These are phyloP conservation scores for Phocoena sinus DNA, from an alignment of 2,113 vertebrate species.

Conservation along the genomic window DNA sequence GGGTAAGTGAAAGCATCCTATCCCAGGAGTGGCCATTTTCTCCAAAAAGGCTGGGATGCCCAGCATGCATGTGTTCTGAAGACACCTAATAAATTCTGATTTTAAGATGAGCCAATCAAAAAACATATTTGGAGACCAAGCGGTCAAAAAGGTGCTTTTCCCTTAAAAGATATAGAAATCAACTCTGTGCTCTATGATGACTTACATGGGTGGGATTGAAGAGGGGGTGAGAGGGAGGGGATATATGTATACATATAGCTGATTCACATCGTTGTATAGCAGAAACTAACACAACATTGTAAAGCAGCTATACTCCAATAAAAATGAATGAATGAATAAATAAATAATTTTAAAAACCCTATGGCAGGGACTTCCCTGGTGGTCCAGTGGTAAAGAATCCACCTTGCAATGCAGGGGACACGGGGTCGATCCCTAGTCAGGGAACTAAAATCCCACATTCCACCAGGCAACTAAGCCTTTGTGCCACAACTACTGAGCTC, in stretches of 20 bases:
- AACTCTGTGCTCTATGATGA: neutral
- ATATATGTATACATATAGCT: too few species aligned
- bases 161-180: neutral
- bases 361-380: neutral
- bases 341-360: neutral
- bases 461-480: too few species aligned
- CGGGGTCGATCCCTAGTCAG: neutral
- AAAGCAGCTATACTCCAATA: too few species aligned
- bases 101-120: neutral
- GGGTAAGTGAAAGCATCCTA: slow-evolving; percentile 78
- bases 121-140: neutral
- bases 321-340: too few species aligned
- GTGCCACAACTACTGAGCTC: too few species aligned
- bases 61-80: neutral
- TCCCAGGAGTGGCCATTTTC: neutral
- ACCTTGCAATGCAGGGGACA: neutral
- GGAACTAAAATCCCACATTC: neutral
- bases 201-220: too few species aligned
- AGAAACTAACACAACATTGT: too few species aligned
- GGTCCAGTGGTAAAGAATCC: neutral
- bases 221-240: too few species aligned
- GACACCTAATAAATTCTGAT: neutral
- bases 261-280: too few species aligned
- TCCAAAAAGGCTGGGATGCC: neutral
- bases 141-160: neutral